These are phyloP conservation scores for Phyllostomus discolor DNA, from an alignment of 2,113 vertebrate species.

Conservation along the genomic window DNA sequence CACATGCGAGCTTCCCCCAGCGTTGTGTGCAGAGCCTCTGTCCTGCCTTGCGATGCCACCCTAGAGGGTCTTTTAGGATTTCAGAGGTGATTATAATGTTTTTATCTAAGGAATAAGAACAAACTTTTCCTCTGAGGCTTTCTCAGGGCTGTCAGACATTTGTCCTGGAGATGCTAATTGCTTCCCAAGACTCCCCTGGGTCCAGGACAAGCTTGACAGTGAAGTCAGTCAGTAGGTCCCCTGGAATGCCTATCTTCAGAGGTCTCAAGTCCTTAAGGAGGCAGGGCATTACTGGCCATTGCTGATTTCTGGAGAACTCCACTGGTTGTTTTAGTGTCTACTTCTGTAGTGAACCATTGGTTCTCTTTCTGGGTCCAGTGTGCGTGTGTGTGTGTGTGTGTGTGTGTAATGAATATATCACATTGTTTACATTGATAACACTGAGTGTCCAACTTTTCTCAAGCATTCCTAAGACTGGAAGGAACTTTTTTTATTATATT, in stretches of 20 bases:
- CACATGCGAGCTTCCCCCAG: background rate
- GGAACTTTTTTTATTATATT: no score
- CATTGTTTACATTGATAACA: background rate
- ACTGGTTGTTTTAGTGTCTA: background rate
- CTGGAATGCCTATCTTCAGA: constrained; percentile 76
- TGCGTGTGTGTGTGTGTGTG: no score
- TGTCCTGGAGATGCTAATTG: background rate
- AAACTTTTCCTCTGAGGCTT: background rate
- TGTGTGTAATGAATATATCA: background rate
- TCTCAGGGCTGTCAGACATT: constrained; percentile 4
- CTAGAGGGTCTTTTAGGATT: background rate
- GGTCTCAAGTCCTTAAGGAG: constrained; percentile 67
- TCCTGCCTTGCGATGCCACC: background rate
- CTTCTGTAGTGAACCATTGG: background rate
- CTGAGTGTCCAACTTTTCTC: no score
- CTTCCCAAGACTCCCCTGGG: constrained; percentile 49
- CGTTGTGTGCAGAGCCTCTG: background rate
- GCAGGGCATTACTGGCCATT: background rate
- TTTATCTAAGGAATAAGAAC: background rate
- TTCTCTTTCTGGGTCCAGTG: background rate
- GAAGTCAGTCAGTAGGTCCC: no score
- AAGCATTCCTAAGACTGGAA: no score
- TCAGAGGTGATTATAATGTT: background rate
- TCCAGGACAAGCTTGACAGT: background rate
- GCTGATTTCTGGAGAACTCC: constrained; percentile 54